Percentiles rank a stretch among this genome's conserved stretches.
These are phyloP conservation scores for Halocaridina rubra DNA, from an alignment of 2,888 invertebrate genomes.

Conservation along the genomic window DNA sequence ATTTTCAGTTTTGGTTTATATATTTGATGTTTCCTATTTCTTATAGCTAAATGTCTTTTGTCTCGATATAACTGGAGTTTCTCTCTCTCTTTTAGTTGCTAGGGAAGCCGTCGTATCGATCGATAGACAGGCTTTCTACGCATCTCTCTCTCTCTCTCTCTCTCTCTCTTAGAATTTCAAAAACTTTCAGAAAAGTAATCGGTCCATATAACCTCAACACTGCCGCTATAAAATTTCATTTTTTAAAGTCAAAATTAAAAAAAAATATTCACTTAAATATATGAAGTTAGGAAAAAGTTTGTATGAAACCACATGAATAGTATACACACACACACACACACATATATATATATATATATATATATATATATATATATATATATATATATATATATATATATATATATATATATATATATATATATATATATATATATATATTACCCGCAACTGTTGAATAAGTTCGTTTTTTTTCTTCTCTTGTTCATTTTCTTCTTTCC, in stretches of 20 bases:
- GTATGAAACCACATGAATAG: background rate
- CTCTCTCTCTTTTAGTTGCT: background rate
- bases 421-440: background rate
- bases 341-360: background rate
- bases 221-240: too few relatives aligned
- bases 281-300: background rate
- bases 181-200: too few relatives aligned
- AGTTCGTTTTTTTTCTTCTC: too few relatives aligned
- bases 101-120: background rate
- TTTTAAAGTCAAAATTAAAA: too few relatives aligned
- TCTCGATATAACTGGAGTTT: too few relatives aligned
- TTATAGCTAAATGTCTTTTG: background rate
- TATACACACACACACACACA: background rate
- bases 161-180: too few relatives aligned
- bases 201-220: too few relatives aligned
- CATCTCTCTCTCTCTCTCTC: too few relatives aligned
- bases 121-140: background rate
- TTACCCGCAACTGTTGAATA: background rate
- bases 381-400: slow-evolving; percentile 3
- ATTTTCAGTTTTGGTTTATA: too few relatives aligned
- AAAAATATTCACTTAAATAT: too few relatives aligned
- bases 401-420: slow-evolving; percentile 12
- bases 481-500: too few relatives aligned
- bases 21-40: too few relatives aligned
- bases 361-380: background rate